Percentiles rank a stretch among this genome's conserved stretches.
phyloP scores from a whole-genome alignment of 1,140 invertebrate species.

The Cherax quadricarinatus region DNA sequence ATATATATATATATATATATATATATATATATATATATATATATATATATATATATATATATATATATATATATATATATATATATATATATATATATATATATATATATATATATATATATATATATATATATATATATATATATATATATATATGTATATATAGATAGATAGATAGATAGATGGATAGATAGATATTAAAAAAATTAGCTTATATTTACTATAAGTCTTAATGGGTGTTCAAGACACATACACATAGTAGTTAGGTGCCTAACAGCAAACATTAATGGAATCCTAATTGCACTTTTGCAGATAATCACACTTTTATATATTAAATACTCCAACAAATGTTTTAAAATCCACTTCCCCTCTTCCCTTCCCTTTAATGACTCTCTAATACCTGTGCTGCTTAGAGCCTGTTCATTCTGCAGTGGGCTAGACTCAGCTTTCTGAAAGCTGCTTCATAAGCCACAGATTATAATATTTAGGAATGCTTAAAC shows the following conservation, averaged over 20 bases:
- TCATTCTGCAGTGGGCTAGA: background rate
- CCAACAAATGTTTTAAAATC: background rate
- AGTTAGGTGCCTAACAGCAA: background rate
- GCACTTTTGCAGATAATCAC: background rate
- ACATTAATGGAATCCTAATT: background rate
- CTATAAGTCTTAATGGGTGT: background rate
- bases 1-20: constrained; percentile 26
- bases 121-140: background rate
- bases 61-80: constrained; percentile 27
- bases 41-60: constrained; percentile 26
- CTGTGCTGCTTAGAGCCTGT: background rate
- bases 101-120: constrained; percentile 27
- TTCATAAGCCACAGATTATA: no score
- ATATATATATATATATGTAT: constrained; percentile 26
- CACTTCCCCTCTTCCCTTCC: background rate
- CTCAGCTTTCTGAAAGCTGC: no score
- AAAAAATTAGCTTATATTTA: background rate
- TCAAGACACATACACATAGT: background rate
- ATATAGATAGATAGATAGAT: constrained; percentile 14
- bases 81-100: constrained; percentile 26
- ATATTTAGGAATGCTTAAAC: no score
- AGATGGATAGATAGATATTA: background rate
- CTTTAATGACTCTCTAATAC: constrained; percentile 44
- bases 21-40: constrained; percentile 27
- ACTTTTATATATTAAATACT: constrained; percentile 7